These are phyloP conservation scores for Sylvia atricapilla DNA, from an alignment of 2,113 vertebrate species.

Conservation along the genomic window DNA sequence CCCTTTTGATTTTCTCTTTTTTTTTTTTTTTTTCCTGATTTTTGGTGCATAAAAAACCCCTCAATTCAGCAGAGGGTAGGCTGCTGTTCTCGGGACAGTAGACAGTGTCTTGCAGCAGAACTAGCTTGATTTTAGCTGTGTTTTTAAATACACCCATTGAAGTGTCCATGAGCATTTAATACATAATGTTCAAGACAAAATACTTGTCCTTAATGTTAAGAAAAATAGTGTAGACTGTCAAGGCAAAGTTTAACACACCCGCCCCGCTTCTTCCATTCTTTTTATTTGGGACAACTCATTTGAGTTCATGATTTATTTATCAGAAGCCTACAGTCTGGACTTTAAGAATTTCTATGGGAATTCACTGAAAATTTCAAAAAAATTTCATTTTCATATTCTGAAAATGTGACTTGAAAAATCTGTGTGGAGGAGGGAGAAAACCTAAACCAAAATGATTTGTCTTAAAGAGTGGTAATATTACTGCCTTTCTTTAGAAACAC, in stretches of 20 bases:
- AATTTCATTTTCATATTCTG: neutral
- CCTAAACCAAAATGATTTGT: neutral
- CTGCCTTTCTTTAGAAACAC: neutral
- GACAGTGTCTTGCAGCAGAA: neutral
- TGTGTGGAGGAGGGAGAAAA: too few species aligned
- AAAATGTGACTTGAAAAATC: neutral
- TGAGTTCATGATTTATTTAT: neutral
- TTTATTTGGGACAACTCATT: neutral
- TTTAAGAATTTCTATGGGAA: neutral
- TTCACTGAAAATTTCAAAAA: neutral
- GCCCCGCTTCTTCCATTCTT: rapidly evolving
- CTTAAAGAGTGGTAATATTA: neutral
- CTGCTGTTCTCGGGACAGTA: neutral
- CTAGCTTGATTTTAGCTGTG: neutral
- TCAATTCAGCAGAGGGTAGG: neutral
- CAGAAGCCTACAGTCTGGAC: neutral
- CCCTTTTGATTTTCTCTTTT: neutral
- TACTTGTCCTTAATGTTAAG: neutral
- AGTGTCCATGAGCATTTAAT: neutral
- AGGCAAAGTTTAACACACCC: neutral
- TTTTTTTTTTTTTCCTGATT: neutral
- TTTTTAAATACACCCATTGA: neutral
- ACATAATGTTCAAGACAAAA: neutral
- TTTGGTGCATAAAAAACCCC: neutral
- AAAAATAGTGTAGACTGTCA: neutral